Conservation (phyloP, 37 sponge, comb jelly and placozoan species). For the Theonella swinhoei region DNA sequence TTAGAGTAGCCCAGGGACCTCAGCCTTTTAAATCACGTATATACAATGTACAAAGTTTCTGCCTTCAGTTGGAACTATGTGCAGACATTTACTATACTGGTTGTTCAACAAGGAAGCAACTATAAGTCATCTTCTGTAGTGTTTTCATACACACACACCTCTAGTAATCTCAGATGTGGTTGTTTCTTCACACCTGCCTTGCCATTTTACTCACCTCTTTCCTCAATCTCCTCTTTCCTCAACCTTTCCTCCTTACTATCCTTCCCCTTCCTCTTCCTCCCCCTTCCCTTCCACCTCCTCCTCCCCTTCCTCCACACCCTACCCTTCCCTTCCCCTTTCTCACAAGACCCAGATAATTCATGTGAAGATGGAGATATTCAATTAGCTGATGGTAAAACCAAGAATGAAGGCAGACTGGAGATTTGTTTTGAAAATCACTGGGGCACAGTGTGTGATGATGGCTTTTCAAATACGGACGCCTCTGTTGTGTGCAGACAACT, state of each 20-base stretch:
- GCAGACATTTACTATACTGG: too few relatives aligned
- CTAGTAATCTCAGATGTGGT: too few relatives aligned
- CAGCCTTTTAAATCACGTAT: too few relatives aligned
- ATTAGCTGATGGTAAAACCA: neutral
- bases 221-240: neutral
- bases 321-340: neutral
- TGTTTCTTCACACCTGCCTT: too few relatives aligned
- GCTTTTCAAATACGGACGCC: neutral
- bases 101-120: too few relatives aligned
- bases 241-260: neutral
- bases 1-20: too few relatives aligned
- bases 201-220: too few relatives aligned
- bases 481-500: conserved; percentile 1
- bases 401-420: neutral
- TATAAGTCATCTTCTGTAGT: too few relatives aligned
- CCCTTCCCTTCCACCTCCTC: neutral
- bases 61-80: too few relatives aligned
- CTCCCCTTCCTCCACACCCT: neutral
- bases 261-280: neutral
- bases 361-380: neutral
- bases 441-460: conserved; percentile 10
- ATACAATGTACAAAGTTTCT: too few relatives aligned
- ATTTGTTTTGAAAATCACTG: neutral
- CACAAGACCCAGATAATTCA: neutral
- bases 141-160: too few relatives aligned